Evolutionary conservation across 2,888 invertebrate genomes (phyloP).

Genomic region (Caenorhabditis drosophilae): DNA sequence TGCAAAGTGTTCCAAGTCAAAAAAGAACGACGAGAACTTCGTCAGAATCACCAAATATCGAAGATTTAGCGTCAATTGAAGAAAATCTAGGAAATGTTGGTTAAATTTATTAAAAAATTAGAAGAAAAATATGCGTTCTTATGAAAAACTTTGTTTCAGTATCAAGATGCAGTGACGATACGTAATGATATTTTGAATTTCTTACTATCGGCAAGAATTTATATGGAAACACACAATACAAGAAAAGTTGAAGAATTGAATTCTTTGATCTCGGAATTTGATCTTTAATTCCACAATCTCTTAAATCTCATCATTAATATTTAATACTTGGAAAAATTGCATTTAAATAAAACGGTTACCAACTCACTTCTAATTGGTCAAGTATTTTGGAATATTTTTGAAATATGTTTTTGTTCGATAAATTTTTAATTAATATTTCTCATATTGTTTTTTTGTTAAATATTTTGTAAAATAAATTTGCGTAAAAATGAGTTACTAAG

Average conservation of each 20-base stretch:
- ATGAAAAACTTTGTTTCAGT: background rate
- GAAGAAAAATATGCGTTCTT: background rate
- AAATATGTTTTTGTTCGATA: no score
- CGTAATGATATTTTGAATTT: background rate
- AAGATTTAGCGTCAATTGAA: background rate
- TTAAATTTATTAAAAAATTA: background rate
- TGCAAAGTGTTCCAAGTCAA: background rate
- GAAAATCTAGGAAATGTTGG: background rate
- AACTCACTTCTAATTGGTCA: no score
- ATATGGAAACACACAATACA: background rate
- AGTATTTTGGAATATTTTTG: no score
- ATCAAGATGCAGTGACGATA: background rate
- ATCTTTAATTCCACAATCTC: conserved; percentile 1
- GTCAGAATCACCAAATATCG: background rate
- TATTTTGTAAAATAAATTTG: no score
- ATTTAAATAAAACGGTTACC: no score
- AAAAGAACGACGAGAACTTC: background rate
- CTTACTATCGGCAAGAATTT: background rate
- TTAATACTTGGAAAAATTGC: no score
- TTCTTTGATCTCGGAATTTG: conserved; percentile 20
- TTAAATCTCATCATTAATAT: background rate
- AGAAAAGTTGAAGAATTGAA: conserved; percentile 26
- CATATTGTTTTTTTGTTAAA: no score
- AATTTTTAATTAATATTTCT: no score
- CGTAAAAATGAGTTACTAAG: no score